Evolutionary conservation across 2,888 invertebrate genomes (phyloP), one percentile per base, ranked within the genome.

Genomic region (Choreutis nemorana): DNA sequence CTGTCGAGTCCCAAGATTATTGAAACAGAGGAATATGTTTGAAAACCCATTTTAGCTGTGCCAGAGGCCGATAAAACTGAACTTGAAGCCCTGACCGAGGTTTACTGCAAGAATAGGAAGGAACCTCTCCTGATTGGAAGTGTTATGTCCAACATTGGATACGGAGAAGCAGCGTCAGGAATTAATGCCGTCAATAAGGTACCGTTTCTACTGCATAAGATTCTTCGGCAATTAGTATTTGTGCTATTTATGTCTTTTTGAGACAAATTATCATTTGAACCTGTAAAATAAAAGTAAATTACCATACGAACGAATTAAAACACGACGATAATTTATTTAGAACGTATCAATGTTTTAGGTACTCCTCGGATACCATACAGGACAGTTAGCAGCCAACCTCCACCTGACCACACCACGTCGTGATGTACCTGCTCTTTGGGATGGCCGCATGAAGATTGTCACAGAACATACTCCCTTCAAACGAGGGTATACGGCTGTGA

Each of bases 21-120:
- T n/a, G n/a, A n/a, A n/a, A n/a, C n/a, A n/a, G n/a, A n/a, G n/a
- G n/a, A n/a, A n/a, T n/a, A n/a, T n/a, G n/a, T n/a, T n/a, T n/a
- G n/a, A n/a, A n/a, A n/a, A 24, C 41, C n/a, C n/a, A n/a, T n/a
- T n/a, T n/a, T n/a, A 65, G 65, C 84, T 10, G 83, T 85, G 7
- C 82, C 56, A 8, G 50, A 70, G 31, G 81, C 85, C 10, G 87
- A 87, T 52, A 82, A 81, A 6, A 83, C 83, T 46, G 87, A 87
- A 58, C 58, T 84, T 1, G 73, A 81, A 42, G 82, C 83, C 2
- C 81, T 87, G 27, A 67, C 75, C 12, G 77, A 83, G 30, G 60
- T 83, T 6, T 83, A 84, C 45, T 77, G 72, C 30, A 57, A 62
- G 23, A n/a, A n/a, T n/a, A n/a, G n/a, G n/a, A 57, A 67, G 20